These are phyloP conservation scores for Sinonovacula constricta DNA, from an alignment of 1,140 invertebrate species.

Conservation along the genomic window DNA sequence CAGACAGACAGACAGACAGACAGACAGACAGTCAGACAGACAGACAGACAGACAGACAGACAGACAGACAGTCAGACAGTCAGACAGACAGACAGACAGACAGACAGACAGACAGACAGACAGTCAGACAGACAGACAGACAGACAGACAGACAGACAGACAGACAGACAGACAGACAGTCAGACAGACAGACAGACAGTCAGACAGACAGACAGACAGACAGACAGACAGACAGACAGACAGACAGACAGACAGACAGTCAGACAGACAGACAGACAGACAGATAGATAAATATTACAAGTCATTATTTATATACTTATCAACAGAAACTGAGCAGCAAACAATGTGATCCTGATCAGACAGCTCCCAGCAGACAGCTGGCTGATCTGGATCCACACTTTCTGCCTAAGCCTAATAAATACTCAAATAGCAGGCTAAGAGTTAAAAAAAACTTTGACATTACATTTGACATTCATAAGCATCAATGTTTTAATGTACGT, in stretches of 20 bases:
- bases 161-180: constrained; percentile 1
- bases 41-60: constrained; percentile 3
- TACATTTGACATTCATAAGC: too few relatives aligned
- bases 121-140: constrained; percentile 1
- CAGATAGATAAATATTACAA: not conserved
- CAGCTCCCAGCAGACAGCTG: too few relatives aligned
- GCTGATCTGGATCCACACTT: too few relatives aligned
- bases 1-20: constrained; percentile 3
- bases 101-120: constrained; percentile 3
- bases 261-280: constrained; percentile 3
- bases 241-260: constrained; percentile 1
- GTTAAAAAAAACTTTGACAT: too few relatives aligned
- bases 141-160: constrained; percentile 3
- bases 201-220: constrained; percentile 3
- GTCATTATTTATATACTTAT: too few relatives aligned
- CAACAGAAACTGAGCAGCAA: too few relatives aligned
- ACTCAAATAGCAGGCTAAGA: too few relatives aligned
- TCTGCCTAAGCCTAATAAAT: too few relatives aligned
- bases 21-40: constrained; percentile 1
- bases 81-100: constrained; percentile 3
- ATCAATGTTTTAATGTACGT: too few relatives aligned
- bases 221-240: constrained; percentile 3
- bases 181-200: constrained; percentile 1
- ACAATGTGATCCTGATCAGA: too few relatives aligned
- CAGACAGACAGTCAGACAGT: not conserved